phyloP scores from a whole-genome alignment of 2,888 invertebrate species.

The Ichneumoninae sp. region DNA sequence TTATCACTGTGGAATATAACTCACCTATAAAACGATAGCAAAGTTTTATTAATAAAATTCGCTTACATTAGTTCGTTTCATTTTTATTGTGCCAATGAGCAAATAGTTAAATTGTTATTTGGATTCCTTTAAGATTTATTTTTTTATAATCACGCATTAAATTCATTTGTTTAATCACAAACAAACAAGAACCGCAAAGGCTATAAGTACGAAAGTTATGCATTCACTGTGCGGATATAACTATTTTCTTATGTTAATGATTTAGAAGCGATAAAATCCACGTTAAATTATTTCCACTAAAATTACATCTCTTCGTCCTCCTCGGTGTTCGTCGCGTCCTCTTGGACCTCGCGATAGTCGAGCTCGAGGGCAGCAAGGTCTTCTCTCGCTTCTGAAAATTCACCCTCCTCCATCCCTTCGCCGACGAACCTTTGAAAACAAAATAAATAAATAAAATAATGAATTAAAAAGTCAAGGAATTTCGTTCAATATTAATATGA shows the following conservation, averaged over 20 bases:
- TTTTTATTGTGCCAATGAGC: too few relatives aligned
- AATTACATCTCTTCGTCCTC: slow-evolving; percentile 76
- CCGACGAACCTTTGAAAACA: slow-evolving; percentile 74
- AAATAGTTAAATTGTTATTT: not conserved
- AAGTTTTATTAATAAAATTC: not conserved
- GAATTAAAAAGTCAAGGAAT: not conserved
- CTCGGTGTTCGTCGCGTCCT: slow-evolving; percentile 75
- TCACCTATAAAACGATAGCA: not conserved
- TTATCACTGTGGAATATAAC: slow-evolving; percentile 57
- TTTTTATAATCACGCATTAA: not conserved
- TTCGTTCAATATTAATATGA: not conserved
- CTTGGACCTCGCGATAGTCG: slow-evolving; percentile 79
- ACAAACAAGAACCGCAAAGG: too few relatives aligned
- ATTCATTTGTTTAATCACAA: not conserved
- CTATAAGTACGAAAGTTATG: not conserved
- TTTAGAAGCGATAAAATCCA: not conserved
- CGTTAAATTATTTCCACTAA: not conserved
- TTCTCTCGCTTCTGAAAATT: slow-evolving; percentile 78
- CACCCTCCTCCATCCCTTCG: slow-evolving; percentile 79
- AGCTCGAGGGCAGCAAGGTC: slow-evolving; percentile 78
- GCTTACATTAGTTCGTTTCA: too few relatives aligned
- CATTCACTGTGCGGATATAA: not conserved
- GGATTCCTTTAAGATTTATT: not conserved
- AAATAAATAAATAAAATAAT: too few relatives aligned
- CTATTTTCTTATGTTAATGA: not conserved